Base-by-base conservation (phyloP, 1,140 invertebrate genomes). In the Lanistes nyassanus region DNA sequence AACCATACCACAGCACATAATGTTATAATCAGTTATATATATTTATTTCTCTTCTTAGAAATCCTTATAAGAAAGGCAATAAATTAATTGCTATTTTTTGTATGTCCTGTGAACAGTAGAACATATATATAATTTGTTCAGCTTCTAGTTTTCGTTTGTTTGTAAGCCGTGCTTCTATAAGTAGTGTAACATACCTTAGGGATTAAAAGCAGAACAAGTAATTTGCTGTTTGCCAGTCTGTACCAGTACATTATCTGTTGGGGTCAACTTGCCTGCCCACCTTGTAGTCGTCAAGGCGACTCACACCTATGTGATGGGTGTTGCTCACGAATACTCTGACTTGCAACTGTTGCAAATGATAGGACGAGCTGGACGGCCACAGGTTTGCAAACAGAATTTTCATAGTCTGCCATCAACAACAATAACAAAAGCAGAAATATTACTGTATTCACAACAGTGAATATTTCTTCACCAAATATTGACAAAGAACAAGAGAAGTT, bases 211-310 rank as follows among this genome's bases (percentile, higher is more conserved):
- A 31, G 13, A 64, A 31, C 13, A 26, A 64, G 29, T 21, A 16
- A 11, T 64, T 21, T n/a, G 16, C 34, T 67, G 13, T 39, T n/a
- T 67, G n/a, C 19, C 67, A 21, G 51, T 47, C n/a, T 42, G 51
- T 23, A 90, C 89, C 13, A 88, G 84, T 76, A 90, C 89, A 3
- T 76, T 90, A 90, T 94, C 94, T 7, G 94, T 95, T 92, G 95
- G 94, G 31, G 93, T 96, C 0, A 95, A 96, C 87, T 88, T 96
- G 23, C 94, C 94, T 13, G 94, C 94, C 4, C 94, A 95, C 88
- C 88, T 95, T 26, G 94, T 95, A 2, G 92, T 96, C 13, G 91
- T 96, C n/a, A 95, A 95, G 86, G 94, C 94, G 23, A 96, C 95
- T 0, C 91, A 92, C 80, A 92, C 93, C 76, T 95, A 94, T 84